Evolutionary conservation across 1,140 invertebrate genomes (phyloP), one percentile per base, ranked within the genome.

Genomic region (Pteromalus puparum): DNA sequence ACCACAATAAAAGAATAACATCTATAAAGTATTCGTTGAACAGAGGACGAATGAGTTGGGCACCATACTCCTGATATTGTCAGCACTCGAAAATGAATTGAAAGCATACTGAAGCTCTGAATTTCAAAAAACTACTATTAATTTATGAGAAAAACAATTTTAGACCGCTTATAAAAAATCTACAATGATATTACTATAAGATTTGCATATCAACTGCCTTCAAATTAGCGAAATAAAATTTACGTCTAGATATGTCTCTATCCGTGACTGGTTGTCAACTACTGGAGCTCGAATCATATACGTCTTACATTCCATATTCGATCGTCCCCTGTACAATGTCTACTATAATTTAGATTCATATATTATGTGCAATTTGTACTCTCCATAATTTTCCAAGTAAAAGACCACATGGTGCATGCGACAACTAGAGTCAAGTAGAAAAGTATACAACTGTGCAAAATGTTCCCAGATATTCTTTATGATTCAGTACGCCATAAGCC

Each of bases 31-130:
- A 75, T 48, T 68, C 28, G 18, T 46, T 21, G 24, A 2, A 38
- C 46, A 3, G 70, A 67, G 2, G 79, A 74, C 38, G n/a, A 75
- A 28, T 81, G n/a, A 6, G 24, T 30, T 5, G 83, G 83, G 53
- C 73, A 53, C 83, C 83, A 85, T 24, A 85, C 21, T 1, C 83
- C 83, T 3, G 26, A 26, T n/a, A 81, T 13, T 30, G 30, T 65
- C 9, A 84, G 34, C 26, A 84, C 48, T 4, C 21, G 65, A 46
- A 84, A 84, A 12, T 80, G 82, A 2, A 61, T 7, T 21, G 65
- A 18, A 38, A 83, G 34, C 67, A 83, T 83, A 5, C 15, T 78
- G 30, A 26, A 30, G 13, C 26, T 70, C 13, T 9, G 26, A 26
- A 70, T 28, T 70, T 70, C 12, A 28, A 70, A 1, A 28, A 70